Conservation (phyloP, 2,888 invertebrate genomes). For the Archips crataeganus region DNA sequence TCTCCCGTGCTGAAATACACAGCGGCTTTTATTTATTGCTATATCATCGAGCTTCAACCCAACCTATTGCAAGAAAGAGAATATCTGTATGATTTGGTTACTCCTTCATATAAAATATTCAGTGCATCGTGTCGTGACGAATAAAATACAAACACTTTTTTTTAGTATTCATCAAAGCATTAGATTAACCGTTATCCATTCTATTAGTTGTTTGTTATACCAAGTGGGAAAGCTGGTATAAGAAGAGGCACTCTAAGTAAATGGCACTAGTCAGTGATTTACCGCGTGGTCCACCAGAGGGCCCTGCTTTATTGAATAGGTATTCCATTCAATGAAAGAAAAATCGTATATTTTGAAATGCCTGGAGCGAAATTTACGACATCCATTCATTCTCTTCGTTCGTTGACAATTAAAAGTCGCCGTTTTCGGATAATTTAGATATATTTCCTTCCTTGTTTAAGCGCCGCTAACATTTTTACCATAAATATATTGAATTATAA, state of each 20-base stretch:
- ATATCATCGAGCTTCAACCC: conserved; percentile 48
- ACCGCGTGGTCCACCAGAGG: conserved; percentile 62
- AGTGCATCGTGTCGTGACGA: neutral
- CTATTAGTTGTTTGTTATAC: conserved; percentile 23
- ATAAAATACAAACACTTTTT: neutral
- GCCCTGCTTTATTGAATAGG: conserved; percentile 74
- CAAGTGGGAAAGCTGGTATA: conserved; percentile 42
- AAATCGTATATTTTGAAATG: conserved; percentile 80
- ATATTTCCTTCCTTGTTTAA: neutral
- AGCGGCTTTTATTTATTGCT: conserved; percentile 47
- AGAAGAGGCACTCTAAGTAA: conserved; percentile 62
- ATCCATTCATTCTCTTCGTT: conserved; percentile 70
- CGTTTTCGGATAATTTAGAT: conserved; percentile 13
- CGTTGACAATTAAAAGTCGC: conserved; percentile 74
- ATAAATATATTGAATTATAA: neutral
- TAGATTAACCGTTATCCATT: neutral
- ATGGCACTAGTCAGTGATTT: conserved; percentile 72
- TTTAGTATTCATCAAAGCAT: too few species aligned
- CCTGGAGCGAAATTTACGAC: conserved; percentile 72
- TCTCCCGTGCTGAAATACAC: conserved; percentile 45
- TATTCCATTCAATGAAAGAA: conserved; percentile 74
- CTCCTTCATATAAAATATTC: neutral
- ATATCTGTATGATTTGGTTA: conserved; percentile 32
- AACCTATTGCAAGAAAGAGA: conserved; percentile 42
- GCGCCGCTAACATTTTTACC: neutral